Evolutionary conservation across 2,797 vertebrate species (phyloP).

Genomic region (Ceryle rudis): DNA sequence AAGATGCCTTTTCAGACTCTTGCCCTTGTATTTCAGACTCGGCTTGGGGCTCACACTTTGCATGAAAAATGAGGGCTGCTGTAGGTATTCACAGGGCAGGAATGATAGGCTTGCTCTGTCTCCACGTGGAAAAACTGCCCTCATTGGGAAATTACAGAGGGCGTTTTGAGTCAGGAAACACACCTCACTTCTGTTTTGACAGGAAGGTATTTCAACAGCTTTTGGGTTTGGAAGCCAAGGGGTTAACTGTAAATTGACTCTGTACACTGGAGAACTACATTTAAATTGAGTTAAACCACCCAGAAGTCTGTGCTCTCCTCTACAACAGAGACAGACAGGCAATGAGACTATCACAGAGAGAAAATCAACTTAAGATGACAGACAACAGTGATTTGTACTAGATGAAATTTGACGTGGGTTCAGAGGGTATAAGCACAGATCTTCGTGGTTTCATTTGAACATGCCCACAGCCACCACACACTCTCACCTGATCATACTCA

Average conservation of each 20-base stretch:
- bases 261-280: not conserved
- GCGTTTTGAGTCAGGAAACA: not conserved
- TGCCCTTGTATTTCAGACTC: not conserved
- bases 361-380: not conserved
- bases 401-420: not conserved
- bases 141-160: slow-evolving; percentile 29
- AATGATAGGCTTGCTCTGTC: slow-evolving; percentile 14
- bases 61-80: slow-evolving; percentile 20
- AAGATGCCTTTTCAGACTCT: slow-evolving; percentile 23
- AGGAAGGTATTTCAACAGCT: not conserved
- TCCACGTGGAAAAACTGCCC: not conserved
- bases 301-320: not conserved
- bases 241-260: not conserved
- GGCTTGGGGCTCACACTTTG: slow-evolving; percentile 16
- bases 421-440: not conserved
- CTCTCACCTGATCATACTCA: slow-evolving; percentile 95
- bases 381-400: not conserved
- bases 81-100: slow-evolving; percentile 13
- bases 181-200: not conserved
- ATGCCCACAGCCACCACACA: not conserved
- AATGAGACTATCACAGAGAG: not conserved
- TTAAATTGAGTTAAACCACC: not conserved
- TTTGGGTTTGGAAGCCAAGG: not conserved
- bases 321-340: not conserved
- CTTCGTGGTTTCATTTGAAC: not conserved